Evolutionary conservation across 2,797 vertebrate species (phyloP).

Genomic region (Myoxocephalus aenaeus): DNA sequence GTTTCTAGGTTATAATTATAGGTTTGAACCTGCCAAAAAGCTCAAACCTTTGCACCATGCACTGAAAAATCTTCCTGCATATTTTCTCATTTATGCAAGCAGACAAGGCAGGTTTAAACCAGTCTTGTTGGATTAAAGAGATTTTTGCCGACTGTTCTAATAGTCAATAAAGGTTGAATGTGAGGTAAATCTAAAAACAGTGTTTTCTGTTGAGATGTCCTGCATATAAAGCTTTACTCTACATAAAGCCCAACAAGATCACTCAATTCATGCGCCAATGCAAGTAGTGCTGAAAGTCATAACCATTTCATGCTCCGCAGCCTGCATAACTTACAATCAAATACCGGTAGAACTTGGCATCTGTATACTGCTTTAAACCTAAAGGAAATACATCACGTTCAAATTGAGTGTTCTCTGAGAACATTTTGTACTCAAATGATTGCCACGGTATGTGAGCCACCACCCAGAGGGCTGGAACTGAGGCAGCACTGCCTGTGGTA

Average conservation of each 20-base stretch:
- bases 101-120: background rate
- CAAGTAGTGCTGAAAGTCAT: background rate
- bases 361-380: background rate
- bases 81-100: background rate
- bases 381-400: background rate
- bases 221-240: background rate
- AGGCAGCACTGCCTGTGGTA: background rate
- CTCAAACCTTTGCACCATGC: background rate
- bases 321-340: background rate
- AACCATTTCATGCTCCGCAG: background rate
- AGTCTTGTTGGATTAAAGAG: background rate
- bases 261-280: background rate
- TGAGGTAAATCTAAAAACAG: background rate
- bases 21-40: background rate
- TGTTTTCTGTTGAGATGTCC: no score
- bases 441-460: background rate
- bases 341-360: background rate
- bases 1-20: background rate
- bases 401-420: background rate
- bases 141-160: background rate
- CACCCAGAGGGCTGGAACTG: background rate
- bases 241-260: background rate
- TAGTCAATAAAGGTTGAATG: background rate
- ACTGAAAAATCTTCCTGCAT: background rate
- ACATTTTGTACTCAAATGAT: conserved; percentile 15